Conservation (phyloP, 2,888 invertebrate genomes). For the Homarus gammarus region DNA sequence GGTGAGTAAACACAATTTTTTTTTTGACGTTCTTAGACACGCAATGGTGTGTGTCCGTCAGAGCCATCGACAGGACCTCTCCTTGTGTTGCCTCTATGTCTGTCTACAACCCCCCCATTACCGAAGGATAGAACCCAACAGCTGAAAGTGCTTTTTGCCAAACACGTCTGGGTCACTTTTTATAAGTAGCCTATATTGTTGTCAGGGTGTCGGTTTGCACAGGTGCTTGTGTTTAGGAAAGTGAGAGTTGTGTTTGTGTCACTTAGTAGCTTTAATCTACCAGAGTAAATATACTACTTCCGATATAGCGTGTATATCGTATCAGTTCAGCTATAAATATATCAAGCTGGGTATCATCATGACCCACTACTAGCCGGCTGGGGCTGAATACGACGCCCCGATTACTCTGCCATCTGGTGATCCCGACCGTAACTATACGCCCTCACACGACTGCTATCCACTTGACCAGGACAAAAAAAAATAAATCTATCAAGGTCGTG, state of each 20-base stretch:
- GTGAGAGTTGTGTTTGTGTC: no score
- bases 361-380: not conserved
- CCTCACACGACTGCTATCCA: not conserved
- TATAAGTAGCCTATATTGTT: no score
- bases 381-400: conserved; percentile 18
- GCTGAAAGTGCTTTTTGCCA: no score
- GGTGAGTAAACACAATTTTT: conserved; percentile 3
- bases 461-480: not conserved
- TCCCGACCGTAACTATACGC: conserved; percentile 34
- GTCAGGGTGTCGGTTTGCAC: no score
- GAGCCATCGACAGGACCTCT: no score
- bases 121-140: no score
- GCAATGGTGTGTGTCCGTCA: no score
- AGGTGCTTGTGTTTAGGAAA: no score
- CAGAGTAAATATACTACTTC: not conserved
- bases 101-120: no score
- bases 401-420: conserved; percentile 67
- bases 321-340: not conserved
- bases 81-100: no score
- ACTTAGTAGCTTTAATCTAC: not conserved
- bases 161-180: no score
- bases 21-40: no score
- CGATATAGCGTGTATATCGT: not conserved
- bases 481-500: not conserved
- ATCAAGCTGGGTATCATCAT: not conserved